phyloP scores from a whole-genome alignment of 2,113 vertebrate genomes.

The Pungitius pungitius region DNA sequence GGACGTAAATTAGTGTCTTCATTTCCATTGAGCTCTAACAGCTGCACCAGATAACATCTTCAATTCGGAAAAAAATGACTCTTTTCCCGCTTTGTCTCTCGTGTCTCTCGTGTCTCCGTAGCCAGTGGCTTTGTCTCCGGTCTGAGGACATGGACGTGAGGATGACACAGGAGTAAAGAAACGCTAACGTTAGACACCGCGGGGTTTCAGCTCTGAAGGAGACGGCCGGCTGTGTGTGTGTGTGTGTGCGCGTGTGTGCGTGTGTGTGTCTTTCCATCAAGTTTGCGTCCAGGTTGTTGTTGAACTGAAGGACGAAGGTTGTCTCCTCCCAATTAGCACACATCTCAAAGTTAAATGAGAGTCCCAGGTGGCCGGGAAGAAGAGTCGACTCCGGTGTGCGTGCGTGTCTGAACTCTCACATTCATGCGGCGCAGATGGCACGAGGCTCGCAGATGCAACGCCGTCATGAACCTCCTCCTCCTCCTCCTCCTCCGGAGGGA shows the following conservation, averaged over 20 bases:
- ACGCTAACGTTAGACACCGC: background rate
- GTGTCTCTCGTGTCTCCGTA: conserved; percentile 5
- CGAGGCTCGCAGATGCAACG: conserved; percentile 63
- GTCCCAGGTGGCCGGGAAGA: conserved; percentile 71
- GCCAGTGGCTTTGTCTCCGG: conserved; percentile 10
- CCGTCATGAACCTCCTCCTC: conserved; percentile 43
- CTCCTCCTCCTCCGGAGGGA: conserved; percentile 8
- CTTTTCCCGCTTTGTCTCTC: conserved; percentile 2
- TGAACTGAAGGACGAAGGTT: conserved; percentile 59
- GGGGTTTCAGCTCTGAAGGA: conserved; percentile 33
- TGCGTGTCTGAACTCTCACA: conserved; percentile 56
- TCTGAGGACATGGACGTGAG: conserved; percentile 2
- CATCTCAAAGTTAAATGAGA: conserved; percentile 80
- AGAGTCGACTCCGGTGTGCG: no score
- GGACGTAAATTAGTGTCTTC: background rate
- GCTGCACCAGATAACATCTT: conserved; percentile 2
- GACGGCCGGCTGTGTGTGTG: conserved; percentile 8
- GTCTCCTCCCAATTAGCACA: conserved; percentile 71
- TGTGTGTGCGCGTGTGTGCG: background rate
- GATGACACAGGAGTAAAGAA: conserved; percentile 5
- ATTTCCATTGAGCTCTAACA: conserved; percentile 2
- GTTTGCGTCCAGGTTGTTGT: conserved; percentile 50
- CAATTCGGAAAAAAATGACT: conserved; percentile 2
- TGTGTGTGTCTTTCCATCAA: conserved; percentile 45
- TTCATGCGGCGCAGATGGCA: conserved; percentile 72